Evolutionary conservation across 2,113 vertebrate genomes (phyloP), one percentile per base, ranked within the genome.

Genomic region (Oryzias celebensis): DNA sequence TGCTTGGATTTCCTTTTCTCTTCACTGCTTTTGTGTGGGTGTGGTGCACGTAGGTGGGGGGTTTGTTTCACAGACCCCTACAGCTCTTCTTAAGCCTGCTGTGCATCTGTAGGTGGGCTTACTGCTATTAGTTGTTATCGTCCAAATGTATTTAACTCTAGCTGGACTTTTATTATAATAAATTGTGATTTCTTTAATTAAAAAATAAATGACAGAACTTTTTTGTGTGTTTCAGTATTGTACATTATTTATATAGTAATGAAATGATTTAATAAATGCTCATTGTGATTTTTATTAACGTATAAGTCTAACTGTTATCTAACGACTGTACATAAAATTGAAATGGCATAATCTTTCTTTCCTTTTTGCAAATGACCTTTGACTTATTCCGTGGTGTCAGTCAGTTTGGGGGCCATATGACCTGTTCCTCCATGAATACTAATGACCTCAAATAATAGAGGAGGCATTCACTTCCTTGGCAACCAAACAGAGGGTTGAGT

Each of bases 401-500:
- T 85, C 74, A 78, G 65, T 84, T 60, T 45, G 51, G 55, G 56
- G 67, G 52, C 36, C 71, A 64, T 59, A 74, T 77, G 77, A 79
- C 71, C 77, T 1, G 14, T 28, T 15, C 28, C 58, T 65, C 54
- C 65, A 65, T 78, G 80, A 85, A 80, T 83, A 83, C 70, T 81
- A 77, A 84, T 81, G 44, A 63, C 60, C 28, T 5, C 44, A 50
- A 59, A 75, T 78, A 56, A 81, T 64, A 65, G 78, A 52, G 47
- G 57, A 58, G 64, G 62, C 61, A 48, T 69, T 75, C 59, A 31
- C 71, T 72, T 55, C 60, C 68, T 73, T 78, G 66, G 69, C 69
- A 75, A 73, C 66, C 52, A 67, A 68, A 72, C 73, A 80, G 69
- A 68, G 68, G 72, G 36, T 0, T 20, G 53, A 74, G 71, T 0